A percentile compares a stretch with the other conserved stretches of the same genome.
Conservation (phyloP, 2,888 invertebrate genomes). For the Beris morrisii region DNA sequence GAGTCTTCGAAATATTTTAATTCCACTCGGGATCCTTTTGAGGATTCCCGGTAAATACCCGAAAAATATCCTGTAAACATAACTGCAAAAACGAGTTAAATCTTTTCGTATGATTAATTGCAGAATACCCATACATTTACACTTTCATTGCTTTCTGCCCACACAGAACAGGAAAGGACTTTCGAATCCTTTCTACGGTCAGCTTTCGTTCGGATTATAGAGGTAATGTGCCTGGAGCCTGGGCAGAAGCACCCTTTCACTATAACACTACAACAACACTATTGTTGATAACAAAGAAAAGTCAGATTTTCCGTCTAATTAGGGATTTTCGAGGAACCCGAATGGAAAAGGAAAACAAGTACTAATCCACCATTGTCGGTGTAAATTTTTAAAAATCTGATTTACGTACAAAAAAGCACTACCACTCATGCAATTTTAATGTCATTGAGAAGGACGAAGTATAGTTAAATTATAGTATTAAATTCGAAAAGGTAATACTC, state of each 20-base stretch:
- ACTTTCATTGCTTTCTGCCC: background rate
- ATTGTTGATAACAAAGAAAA: conserved; percentile 3
- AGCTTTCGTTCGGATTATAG: too few species aligned
- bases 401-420: background rate
- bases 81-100: background rate
- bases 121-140: background rate
- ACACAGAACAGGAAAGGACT: too few species aligned
- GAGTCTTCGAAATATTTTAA: conserved; percentile 3
- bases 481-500: too few species aligned
- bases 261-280: background rate
- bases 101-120: conserved; percentile 9
- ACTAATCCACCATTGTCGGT: conserved; percentile 2
- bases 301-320: conserved; percentile 9
- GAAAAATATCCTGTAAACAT: background rate
- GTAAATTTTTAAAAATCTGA: conserved; percentile 2
- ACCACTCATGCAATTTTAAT: background rate
- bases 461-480: too few species aligned
- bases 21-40: background rate
- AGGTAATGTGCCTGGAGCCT: too few species aligned
- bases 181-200: too few species aligned
- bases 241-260: background rate
- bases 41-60: background rate
- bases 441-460: background rate
- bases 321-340: background rate
- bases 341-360: conserved; percentile 6